Base-by-base conservation (phyloP, 2,797 vertebrate species). In the Cheirogaleus major region DNA sequence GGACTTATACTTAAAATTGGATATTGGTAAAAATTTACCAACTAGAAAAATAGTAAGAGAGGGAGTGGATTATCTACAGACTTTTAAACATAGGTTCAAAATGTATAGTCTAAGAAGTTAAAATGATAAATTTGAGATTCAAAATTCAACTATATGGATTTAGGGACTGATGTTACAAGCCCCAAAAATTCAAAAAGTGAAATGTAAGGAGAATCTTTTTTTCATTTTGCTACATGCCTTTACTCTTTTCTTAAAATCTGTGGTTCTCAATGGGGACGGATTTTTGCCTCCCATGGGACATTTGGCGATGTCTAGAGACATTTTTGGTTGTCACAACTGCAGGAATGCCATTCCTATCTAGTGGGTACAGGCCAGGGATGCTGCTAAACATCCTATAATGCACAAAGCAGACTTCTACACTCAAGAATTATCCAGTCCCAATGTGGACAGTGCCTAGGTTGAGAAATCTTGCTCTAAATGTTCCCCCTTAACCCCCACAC, bases 1-100 rank as follows among this genome's bases (percentile, higher is more conserved):
- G 11, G 22, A 3, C 65, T 95, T 82, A 95, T 10, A 82, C 70
- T 80, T 65, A 83, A 87, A 93, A 69, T 61, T 85, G 55, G 20
- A 1, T 86, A 72, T 93, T 63, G 83, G 23, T 72, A 92, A 84
- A 48, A n/a, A 82, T 85, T 80, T 80, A 72, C 3, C 22, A 93
- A 92, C 18, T 27, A 92, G 45, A 90, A 83, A 87, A 76, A 55
- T n/a, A 82, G 43, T 25, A 79, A 92, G 79, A 89, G 67, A 91
- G 23, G 18, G 20, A 86, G n/a, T 85, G 25, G 48, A 86, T 43
- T 63, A 43, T 70, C 70, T 67, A 93, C 6, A 96, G 45, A 80
- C 70, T 90, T 93, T 61, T 38, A 69, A 91, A 97, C 81, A 61
- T 13, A 63, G 30, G 17, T 38, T 96, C 32, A 73, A 81, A 94